phyloP scores from a whole-genome alignment of 2,113 vertebrate species.

The Strigops habroptila region DNA sequence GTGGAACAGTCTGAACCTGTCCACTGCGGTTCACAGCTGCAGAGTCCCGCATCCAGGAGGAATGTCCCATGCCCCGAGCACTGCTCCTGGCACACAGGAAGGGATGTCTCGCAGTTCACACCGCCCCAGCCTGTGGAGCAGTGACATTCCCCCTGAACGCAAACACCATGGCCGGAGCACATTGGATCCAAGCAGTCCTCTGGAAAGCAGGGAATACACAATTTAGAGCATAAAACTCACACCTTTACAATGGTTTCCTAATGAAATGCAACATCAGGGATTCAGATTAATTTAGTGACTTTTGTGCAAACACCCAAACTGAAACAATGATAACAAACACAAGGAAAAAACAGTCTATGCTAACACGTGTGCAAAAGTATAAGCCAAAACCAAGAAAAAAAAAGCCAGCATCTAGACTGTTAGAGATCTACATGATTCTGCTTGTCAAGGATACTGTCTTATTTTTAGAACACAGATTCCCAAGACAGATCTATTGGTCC shows the following conservation, averaged over 20 bases:
- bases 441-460: background rate
- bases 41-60: constrained; percentile 84
- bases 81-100: constrained; percentile 92
- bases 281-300: background rate
- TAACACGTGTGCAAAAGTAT: background rate
- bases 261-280: background rate
- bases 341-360: background rate
- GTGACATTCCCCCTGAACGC: constrained; percentile 90
- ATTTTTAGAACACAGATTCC: background rate
- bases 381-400: background rate
- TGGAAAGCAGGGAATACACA: constrained; percentile 50
- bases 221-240: background rate
- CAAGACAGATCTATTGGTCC: background rate
- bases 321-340: background rate
- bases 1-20: constrained; percentile 92
- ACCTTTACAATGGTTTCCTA: background rate
- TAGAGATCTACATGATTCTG: background rate
- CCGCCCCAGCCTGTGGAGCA: constrained; percentile 92
- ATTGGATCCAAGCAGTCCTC: constrained; percentile 93
- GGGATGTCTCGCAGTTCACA: constrained; percentile 83
- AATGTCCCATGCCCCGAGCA: constrained; percentile 92
- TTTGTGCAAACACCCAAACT: background rate
- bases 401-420: background rate
- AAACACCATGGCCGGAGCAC: constrained; percentile 90
- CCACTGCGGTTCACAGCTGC: constrained; percentile 92